Evolutionary conservation across 2,113 vertebrate species (phyloP).

Genomic region (Menura novaehollandiae): DNA sequence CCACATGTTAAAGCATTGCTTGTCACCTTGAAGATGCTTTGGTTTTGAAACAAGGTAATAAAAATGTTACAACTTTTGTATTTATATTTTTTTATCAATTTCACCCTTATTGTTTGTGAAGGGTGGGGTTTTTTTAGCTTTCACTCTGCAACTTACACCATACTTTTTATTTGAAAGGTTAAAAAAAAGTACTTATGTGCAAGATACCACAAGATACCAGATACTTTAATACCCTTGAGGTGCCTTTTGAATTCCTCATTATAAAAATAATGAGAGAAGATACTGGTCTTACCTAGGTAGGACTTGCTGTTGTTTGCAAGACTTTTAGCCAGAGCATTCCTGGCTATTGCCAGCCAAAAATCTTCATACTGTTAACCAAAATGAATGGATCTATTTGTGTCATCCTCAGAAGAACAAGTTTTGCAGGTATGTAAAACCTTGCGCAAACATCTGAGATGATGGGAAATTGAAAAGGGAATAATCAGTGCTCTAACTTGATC

Average conservation of each 20-base stretch:
- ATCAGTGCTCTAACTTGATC: neutral
- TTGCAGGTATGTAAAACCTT: slow-evolving; percentile 54
- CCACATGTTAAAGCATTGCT: neutral
- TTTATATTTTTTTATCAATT: neutral
- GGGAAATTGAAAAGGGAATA: neutral
- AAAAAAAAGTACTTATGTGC: accelerated
- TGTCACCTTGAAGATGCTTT: neutral
- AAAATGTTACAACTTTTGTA: neutral
- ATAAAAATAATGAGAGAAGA: neutral
- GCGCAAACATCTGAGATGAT: neutral
- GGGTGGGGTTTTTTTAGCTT: neutral
- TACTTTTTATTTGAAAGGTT: neutral
- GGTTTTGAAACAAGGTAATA: neutral
- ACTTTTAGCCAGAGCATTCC: neutral
- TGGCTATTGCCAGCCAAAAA: neutral
- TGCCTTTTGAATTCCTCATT: neutral
- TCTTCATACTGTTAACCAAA: neutral
- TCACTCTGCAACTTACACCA: neutral
- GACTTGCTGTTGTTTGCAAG: neutral
- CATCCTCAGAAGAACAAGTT: slow-evolving; percentile 39
- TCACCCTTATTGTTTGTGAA: neutral
- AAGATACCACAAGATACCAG: neutral
- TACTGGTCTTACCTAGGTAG: neutral
- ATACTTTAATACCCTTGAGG: neutral
- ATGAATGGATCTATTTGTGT: slow-evolving; percentile 1